Percentiles rank a stretch among this genome's conserved stretches.
These are phyloP conservation scores for Leptopterna dolabrata DNA, from an alignment of 2,888 invertebrate genomes.

Conservation along the genomic window DNA sequence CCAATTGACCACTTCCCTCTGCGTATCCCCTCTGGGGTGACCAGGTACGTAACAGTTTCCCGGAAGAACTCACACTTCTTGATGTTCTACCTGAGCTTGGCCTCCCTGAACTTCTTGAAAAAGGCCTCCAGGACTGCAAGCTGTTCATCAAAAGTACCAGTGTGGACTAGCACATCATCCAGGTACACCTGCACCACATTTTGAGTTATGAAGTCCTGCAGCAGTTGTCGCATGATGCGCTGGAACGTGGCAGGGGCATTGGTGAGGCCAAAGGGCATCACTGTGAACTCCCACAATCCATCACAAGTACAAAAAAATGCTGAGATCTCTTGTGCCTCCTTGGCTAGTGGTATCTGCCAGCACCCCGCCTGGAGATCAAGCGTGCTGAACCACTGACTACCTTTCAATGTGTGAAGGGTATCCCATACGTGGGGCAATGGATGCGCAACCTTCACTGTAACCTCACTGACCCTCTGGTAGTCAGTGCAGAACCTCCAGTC, in stretches of 20 bases:
- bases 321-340: not conserved
- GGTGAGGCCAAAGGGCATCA: slow-evolving; percentile 3
- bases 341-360: slow-evolving; percentile 10
- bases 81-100: not conserved
- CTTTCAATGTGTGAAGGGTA: not conserved
- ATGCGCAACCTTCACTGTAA: not conserved
- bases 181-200: not conserved
- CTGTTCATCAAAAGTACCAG: not conserved
- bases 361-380: not conserved
- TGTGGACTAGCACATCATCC: slow-evolving; percentile 31
- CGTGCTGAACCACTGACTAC: not conserved
- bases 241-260: slow-evolving; percentile 6
- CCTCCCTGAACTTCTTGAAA: not conserved
- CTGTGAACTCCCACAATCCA: slow-evolving; percentile 10
- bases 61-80: not conserved
- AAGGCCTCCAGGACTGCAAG: not conserved
- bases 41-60: not conserved
- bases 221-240: not conserved
- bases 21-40: not conserved
- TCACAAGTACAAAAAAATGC: slow-evolving; percentile 3
- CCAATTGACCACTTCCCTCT: not conserved
- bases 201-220: not conserved
- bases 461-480: slow-evolving; percentile 65
- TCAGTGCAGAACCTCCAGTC: slow-evolving; percentile 65
- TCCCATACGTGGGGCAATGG: not conserved